Conservation (phyloP, 2,888 invertebrate genomes). For the Metallyticus violacea region DNA sequence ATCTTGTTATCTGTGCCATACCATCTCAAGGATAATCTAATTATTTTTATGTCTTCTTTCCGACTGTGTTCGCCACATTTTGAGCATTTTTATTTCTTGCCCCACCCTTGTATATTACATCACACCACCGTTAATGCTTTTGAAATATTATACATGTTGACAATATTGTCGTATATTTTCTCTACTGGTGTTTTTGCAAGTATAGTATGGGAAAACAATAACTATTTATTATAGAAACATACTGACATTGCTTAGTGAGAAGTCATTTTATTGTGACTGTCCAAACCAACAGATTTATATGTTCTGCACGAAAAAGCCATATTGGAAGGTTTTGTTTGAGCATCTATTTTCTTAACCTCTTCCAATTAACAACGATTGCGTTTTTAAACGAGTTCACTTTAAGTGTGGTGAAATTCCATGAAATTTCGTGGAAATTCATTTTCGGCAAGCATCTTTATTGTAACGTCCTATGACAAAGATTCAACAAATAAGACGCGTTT, state of each 20-base stretch:
- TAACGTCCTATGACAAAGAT: too few relatives aligned
- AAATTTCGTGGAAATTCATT: too few relatives aligned
- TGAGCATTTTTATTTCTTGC: background rate
- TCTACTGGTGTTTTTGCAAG: too few relatives aligned
- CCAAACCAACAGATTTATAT: background rate
- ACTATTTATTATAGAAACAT: background rate
- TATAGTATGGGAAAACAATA: background rate
- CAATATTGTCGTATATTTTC: background rate
- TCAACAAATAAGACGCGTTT: too few relatives aligned
- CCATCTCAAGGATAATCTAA: slow-evolving; percentile 1
- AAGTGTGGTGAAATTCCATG: too few relatives aligned
- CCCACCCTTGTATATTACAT: background rate
- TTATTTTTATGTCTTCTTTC: slow-evolving; percentile 1
- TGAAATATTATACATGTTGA: background rate
- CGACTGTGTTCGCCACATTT: background rate
- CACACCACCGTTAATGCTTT: too few relatives aligned
- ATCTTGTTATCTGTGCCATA: background rate
- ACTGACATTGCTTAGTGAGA: background rate
- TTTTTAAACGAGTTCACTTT: too few relatives aligned
- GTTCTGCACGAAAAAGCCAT: too few relatives aligned
- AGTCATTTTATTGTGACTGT: background rate
- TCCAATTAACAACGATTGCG: too few relatives aligned
- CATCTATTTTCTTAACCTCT: too few relatives aligned
- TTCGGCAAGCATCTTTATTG: too few relatives aligned
- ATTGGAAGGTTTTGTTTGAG: too few relatives aligned